Evolutionary conservation across 1,140 invertebrate genomes (phyloP).

Genomic region (Bombus balteatus): DNA sequence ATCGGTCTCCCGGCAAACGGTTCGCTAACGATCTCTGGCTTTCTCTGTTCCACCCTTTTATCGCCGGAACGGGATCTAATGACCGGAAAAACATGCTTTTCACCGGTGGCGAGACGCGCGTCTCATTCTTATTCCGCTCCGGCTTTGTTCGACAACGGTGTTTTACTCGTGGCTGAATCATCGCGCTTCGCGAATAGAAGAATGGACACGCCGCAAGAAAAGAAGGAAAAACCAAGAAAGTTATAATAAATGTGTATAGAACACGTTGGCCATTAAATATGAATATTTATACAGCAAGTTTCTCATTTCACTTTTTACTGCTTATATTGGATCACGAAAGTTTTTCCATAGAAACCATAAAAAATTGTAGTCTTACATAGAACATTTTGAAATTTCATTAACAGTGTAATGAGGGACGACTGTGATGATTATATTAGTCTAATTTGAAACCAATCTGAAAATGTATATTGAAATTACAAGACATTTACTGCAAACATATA

Average conservation of each 20-base stretch:
- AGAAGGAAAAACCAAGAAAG: neutral
- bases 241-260: neutral
- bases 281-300: neutral
- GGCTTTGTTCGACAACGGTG: constrained; percentile 10
- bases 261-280: neutral
- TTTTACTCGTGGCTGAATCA: neutral
- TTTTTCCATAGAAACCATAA: too few species aligned
- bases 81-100: constrained; percentile 61
- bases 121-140: constrained; percentile 25
- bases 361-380: too few species aligned
- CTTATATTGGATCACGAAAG: neutral
- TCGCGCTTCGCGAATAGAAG: neutral
- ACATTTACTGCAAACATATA: too few species aligned
- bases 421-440: too few species aligned
- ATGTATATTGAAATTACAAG: too few species aligned
- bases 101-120: constrained; percentile 20
- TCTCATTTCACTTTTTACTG: neutral
- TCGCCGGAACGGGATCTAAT: constrained; percentile 47
- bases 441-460: too few species aligned
- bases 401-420: too few species aligned
- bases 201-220: neutral
- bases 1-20: neutral
- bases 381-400: too few species aligned
- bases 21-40: constrained; percentile 49
- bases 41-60: constrained; percentile 37